These are phyloP conservation scores for Epizoanthus stellaris DNA, from an alignment of 92 coral and sea anemone species.

Conservation along the genomic window DNA sequence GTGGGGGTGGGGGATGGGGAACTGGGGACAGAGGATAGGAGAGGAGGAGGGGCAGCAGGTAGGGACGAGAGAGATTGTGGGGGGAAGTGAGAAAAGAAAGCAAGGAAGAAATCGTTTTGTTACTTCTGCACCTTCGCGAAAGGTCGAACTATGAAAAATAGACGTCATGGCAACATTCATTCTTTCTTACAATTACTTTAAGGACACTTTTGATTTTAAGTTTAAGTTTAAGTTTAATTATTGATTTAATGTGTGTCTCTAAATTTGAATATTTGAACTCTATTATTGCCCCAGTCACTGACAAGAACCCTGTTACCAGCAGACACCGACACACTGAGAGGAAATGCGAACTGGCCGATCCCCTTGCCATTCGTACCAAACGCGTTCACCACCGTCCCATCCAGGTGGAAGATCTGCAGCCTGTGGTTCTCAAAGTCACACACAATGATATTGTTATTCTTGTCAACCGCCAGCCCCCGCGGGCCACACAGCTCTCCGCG, in stretches of 20 bases:
- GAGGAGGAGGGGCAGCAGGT: too few species aligned
- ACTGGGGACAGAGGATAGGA: too few species aligned
- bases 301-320: conserved; percentile 77
- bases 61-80: too few species aligned
- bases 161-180: too few species aligned
- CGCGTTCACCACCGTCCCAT: conserved; percentile 76
- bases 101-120: too few species aligned
- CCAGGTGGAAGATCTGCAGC: conserved; percentile 74
- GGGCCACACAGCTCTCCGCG: conserved; percentile 87
- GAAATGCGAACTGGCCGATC: conserved; percentile 93
- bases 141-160: too few species aligned
- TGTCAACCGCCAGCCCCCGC: conserved; percentile 85
- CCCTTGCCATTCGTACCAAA: conserved; percentile 92
- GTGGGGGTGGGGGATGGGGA: too few species aligned
- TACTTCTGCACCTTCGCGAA: too few species aligned
- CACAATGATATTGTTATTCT: conserved; percentile 71
- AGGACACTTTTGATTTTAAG: too few species aligned
- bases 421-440: conserved; percentile 93
- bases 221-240: not conserved
- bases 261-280: conserved; percentile 85
- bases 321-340: conserved; percentile 79
- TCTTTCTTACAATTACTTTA: not conserved
- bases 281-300: conserved; percentile 91
- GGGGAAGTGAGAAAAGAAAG: too few species aligned
- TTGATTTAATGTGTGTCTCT: conserved; percentile 52